phyloP scores from a whole-genome alignment of 1,140 invertebrate genomes.

The Lamellibrachia luymesi region DNA sequence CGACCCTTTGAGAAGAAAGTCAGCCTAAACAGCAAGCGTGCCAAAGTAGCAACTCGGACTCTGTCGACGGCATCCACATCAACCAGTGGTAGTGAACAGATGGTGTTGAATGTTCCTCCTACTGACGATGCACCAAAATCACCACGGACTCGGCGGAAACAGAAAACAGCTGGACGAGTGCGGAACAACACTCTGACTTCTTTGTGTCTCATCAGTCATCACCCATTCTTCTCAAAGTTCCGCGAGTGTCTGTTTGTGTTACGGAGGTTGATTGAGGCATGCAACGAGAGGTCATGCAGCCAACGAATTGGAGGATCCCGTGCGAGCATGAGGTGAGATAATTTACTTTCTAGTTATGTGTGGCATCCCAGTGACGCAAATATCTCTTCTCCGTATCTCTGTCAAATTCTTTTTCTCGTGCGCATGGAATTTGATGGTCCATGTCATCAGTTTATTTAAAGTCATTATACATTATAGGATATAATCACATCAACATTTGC shows the following conservation, averaged over 20 bases:
- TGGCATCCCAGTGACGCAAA: too few relatives aligned
- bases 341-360: background rate
- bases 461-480: too few relatives aligned
- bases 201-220: slow-evolving; percentile 95
- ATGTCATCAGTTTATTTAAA: too few relatives aligned
- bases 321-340: slow-evolving; percentile 73
- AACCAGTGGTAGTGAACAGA: slow-evolving; percentile 13
- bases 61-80: background rate
- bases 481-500: too few relatives aligned
- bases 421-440: too few relatives aligned
- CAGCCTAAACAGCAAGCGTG: slow-evolving; percentile 9
- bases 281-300: slow-evolving; percentile 89
- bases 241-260: slow-evolving; percentile 94
- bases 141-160: slow-evolving; percentile 43
- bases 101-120: slow-evolving; percentile 18
- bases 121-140: slow-evolving; percentile 30
- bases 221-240: slow-evolving; percentile 98
- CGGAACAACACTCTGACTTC: slow-evolving; percentile 83
- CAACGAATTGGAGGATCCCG: slow-evolving; percentile 83
- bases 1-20: slow-evolving; percentile 68
- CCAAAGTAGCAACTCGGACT: slow-evolving; percentile 2
- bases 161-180: slow-evolving; percentile 44
- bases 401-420: too few relatives aligned
- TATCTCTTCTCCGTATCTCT: too few relatives aligned
- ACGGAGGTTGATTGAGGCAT: slow-evolving; percentile 93